Conservation (phyloP, 1,140 invertebrate genomes). For the Bombyx mori region DNA sequence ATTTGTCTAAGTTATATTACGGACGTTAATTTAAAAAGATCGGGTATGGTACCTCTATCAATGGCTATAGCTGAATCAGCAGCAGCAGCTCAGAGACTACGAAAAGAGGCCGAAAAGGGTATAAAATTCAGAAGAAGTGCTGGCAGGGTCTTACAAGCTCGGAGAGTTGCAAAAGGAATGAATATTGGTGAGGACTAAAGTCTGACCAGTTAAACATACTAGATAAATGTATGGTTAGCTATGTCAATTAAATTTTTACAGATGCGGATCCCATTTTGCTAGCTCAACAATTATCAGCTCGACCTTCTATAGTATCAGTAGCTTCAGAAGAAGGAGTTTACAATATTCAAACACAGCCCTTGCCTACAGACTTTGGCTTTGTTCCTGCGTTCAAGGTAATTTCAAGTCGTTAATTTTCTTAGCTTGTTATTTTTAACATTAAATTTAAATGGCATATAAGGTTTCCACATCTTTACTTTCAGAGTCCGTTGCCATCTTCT, state of each 20-base stretch:
- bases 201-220: background rate
- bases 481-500: conserved; percentile 49
- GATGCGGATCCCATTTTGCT: conserved; percentile 56
- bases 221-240: background rate
- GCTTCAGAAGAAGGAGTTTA: conserved; percentile 59
- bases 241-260: conserved; percentile 14
- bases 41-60: conserved; percentile 52
- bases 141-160: conserved; percentile 52
- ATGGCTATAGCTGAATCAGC: conserved; percentile 60
- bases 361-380: conserved; percentile 57
- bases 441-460: no score
- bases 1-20: conserved; percentile 58
- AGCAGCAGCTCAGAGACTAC: conserved; percentile 49
- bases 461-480: conserved; percentile 6
- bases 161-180: conserved; percentile 59
- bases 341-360: conserved; percentile 46
- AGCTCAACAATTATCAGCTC: conserved; percentile 56
- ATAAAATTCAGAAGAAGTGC: conserved; percentile 61
- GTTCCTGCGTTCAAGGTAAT: conserved; percentile 47
- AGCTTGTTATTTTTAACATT: background rate
- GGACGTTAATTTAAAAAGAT: conserved; percentile 58
- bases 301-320: conserved; percentile 60
- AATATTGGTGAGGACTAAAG: conserved; percentile 46
- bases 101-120: conserved; percentile 59
- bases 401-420: background rate